These are phyloP conservation scores for Philereme vetulata DNA, from an alignment of 2,888 invertebrate species.

Conservation along the genomic window DNA sequence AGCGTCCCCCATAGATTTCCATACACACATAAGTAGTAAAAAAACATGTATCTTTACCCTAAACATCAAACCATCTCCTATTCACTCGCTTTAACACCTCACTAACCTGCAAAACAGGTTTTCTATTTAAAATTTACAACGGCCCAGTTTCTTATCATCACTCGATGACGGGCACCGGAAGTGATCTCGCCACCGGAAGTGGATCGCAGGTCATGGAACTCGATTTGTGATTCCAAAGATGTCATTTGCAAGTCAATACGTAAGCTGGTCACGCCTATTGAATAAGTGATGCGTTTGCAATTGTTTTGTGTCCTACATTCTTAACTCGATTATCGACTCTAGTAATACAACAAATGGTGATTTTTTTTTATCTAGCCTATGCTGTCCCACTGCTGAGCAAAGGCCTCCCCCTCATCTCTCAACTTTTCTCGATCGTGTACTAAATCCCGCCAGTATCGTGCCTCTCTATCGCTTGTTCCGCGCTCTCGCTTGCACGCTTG, in stretches of 20 bases:
- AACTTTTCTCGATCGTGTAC: too few species aligned
- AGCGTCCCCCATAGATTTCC: too few species aligned
- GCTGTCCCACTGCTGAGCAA: too few species aligned
- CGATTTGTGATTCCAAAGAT: constrained; percentile 61
- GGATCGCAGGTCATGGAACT: constrained; percentile 69
- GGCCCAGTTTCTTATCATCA: constrained; percentile 60
- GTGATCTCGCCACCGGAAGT: constrained; percentile 71
- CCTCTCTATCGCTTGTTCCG: too few species aligned
- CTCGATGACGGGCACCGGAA: constrained; percentile 61
- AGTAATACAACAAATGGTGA: too few species aligned
- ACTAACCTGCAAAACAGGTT: constrained; percentile 22
- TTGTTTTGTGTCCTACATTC: constrained; percentile 54
- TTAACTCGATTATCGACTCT: constrained; percentile 44
- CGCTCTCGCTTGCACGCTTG: too few species aligned
- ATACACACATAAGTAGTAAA: too few species aligned
- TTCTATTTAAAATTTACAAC: constrained; percentile 18
- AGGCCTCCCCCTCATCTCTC: too few species aligned
- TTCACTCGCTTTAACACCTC: not conserved
- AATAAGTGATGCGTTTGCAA: constrained; percentile 56
- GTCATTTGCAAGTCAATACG: constrained; percentile 60
- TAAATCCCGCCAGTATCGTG: too few species aligned
- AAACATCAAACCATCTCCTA: too few species aligned
- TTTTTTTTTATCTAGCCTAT: too few species aligned
- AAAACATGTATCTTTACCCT: too few species aligned
- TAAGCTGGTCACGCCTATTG: constrained; percentile 51